Base-by-base conservation (phyloP, 92 coral and sea anemone genomes). In the Isaurus tuberculatus region DNA sequence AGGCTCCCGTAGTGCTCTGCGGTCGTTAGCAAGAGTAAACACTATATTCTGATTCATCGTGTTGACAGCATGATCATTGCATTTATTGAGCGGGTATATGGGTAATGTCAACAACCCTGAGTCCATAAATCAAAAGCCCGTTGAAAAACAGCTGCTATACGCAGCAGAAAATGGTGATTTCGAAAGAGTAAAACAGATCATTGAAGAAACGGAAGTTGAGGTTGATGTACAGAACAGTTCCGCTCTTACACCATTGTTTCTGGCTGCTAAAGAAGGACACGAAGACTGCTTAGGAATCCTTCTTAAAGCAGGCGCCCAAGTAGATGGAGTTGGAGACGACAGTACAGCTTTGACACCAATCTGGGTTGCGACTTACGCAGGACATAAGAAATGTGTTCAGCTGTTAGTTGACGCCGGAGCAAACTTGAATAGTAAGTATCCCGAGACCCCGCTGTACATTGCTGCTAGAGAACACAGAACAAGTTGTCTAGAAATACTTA, bases 221-320 rank as follows among this genome's bases (percentile, higher is more conserved):
- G 80, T 91, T 6, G 98, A 93, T 72, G 44, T 73, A 32, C 86
- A 89, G 57, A 93, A 93, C 81, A 93, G 98, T 85, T 87, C 94
- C 0, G 98, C 98, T 53, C 84, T 93, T 1, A 93, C 98, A 28
- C 85, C 98, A 11, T 40, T 93, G 68, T 87, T 93, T 81, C 80
- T 93, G 5, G 95, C 98, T 5, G 92, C 98, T 37, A 93, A 93
- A 85, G 94, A 93, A 79, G 98, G 98, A 25, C 92, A 93, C 72
- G 85, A 86, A 0, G 95, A 93, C n/a, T 93, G 98, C 49, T 65
- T 93, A 27, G 66, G 72, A 57, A 14, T 85, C 19, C 85, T 93
- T 13, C 86, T 93, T 13, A 87, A 94, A 60, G 95, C 98, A 16
- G 98, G 95, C 23, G 95, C 98, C 14, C 85, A 78, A 14, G 98